Conservation (phyloP, 2,888 invertebrate species). For the Leptura quadrifasciata region DNA sequence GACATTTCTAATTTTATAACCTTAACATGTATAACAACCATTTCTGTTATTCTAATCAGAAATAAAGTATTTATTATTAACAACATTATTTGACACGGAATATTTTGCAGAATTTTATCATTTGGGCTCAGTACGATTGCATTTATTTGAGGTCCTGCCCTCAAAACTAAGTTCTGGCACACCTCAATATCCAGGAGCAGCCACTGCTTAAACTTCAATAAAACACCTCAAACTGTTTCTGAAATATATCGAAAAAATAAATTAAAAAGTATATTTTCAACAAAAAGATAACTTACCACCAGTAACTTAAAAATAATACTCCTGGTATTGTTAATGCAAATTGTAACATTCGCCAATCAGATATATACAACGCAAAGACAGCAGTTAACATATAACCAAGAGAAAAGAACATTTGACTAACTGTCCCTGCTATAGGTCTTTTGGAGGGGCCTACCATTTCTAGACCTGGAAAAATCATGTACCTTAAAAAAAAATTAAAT, state of each 20-base stretch:
- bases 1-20: no score
- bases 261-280: neutral
- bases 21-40: no score
- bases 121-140: neutral
- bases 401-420: slow-evolving; percentile 85
- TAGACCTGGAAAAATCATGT: slow-evolving; percentile 72
- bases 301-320: slow-evolving; percentile 80
- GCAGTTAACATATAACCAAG: slow-evolving; percentile 83
- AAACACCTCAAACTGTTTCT: slow-evolving; percentile 2
- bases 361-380: slow-evolving; percentile 80
- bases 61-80: no score
- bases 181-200: slow-evolving; percentile 7
- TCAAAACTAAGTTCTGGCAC: neutral
- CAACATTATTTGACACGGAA: no score
- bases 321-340: slow-evolving; percentile 83
- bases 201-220: slow-evolving; percentile 4
- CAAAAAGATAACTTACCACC: slow-evolving; percentile 76
- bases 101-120: neutral
- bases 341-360: slow-evolving; percentile 83
- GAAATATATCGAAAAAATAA: slow-evolving; percentile 15
- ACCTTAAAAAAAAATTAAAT: no score
- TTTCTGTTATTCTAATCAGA: no score
- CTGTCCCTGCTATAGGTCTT: slow-evolving; percentile 82
- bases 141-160: neutral
- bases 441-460: slow-evolving; percentile 85